A percentile compares a stretch with the other conserved stretches of the same genome.
These are phyloP conservation scores for Phodopus roborovskii DNA, from an alignment of 2,113 vertebrate genomes.

Conservation along the genomic window DNA sequence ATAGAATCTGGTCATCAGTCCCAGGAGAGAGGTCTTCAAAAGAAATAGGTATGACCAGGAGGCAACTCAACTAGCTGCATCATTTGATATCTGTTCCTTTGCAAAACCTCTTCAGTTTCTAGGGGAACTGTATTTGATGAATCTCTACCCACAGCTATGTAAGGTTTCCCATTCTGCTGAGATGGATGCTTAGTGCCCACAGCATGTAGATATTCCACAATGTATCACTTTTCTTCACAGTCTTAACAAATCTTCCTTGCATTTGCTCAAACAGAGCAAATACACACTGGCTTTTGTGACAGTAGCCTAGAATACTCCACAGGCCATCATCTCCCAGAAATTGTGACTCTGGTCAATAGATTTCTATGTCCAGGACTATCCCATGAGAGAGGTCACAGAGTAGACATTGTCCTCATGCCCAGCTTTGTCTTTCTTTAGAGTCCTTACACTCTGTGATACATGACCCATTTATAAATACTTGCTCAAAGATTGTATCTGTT, in stretches of 20 bases:
- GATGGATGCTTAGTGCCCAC: not conserved
- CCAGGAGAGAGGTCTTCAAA: not conserved
- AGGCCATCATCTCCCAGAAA: not conserved
- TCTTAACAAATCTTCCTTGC: not conserved
- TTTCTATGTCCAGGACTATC: not conserved
- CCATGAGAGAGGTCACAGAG: not conserved
- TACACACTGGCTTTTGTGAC: not conserved
- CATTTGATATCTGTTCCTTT: too few relatives aligned
- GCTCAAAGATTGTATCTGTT: slow-evolving; percentile 1
- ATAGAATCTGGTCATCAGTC: not conserved
- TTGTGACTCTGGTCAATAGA: not conserved
- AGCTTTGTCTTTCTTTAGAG: not conserved
- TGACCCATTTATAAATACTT: not conserved
- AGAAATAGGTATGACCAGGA: not conserved
- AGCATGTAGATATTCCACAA: not conserved
- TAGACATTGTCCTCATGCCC: not conserved
- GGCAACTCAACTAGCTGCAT: not conserved
- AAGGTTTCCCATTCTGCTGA: not conserved
- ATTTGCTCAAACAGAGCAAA: not conserved
- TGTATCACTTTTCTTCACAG: not conserved
- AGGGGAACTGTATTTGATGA: not conserved
- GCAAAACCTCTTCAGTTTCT: not conserved
- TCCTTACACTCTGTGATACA: not conserved
- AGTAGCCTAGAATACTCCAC: not conserved
- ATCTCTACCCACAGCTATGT: not conserved